Conservation (phyloP, 2,797 vertebrate species). For the Cossypha heuglini region DNA sequence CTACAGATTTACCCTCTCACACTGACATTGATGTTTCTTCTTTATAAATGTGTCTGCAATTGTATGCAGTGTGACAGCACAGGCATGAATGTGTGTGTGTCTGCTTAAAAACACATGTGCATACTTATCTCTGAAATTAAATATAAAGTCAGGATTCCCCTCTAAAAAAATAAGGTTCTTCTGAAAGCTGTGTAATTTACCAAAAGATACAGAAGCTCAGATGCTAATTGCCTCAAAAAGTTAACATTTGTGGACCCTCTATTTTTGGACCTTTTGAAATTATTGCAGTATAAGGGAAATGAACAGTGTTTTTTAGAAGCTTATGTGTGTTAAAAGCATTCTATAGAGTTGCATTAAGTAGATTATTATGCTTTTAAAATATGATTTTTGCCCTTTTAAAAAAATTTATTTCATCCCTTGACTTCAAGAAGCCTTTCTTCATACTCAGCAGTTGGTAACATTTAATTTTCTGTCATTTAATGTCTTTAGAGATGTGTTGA, state of each 20-base stretch:
- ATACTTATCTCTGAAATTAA: not conserved
- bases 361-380: not conserved
- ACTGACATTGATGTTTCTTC: accelerated
- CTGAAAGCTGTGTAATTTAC: not conserved
- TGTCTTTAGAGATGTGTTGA: constrained; percentile 72
- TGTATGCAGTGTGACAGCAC: accelerated
- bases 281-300: not conserved
- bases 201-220: not conserved
- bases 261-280: not conserved
- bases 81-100: not conserved
- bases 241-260: not conserved
- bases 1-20: no score
- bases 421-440: constrained; percentile 34
- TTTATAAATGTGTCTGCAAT: not conserved
- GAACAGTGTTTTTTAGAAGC: not conserved
- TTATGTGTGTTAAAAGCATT: not conserved
- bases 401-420: not conserved
- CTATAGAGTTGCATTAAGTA: not conserved
- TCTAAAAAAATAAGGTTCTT: not conserved
- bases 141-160: not conserved
- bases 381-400: not conserved
- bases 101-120: not conserved
- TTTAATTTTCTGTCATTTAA: constrained; percentile 73
- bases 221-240: not conserved
- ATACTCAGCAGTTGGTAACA: constrained; percentile 69